Conservation (phyloP, 1,140 invertebrate genomes). For the Drosophila azteca region DNA sequence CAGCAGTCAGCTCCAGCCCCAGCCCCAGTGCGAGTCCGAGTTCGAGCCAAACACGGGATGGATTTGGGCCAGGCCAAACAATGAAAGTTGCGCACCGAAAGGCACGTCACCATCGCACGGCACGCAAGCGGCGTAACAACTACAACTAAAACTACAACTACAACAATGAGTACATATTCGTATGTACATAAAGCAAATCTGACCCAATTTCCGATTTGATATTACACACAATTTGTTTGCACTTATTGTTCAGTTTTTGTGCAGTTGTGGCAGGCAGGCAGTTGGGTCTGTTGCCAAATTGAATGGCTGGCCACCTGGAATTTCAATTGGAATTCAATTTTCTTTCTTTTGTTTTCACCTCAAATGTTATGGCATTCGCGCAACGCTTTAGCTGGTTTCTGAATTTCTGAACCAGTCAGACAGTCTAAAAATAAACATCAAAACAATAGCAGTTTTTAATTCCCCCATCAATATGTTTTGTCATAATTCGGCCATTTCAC, state of each 20-base stretch:
- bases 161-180: conserved; percentile 1
- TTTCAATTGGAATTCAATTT: conserved; percentile 33
- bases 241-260: conserved; percentile 38
- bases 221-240: conserved; percentile 48
- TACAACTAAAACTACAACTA: conserved; percentile 7
- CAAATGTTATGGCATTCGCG: conserved; percentile 17
- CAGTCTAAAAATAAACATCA: conserved; percentile 44
- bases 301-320: conserved; percentile 26
- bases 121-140: conserved; percentile 71
- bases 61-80: conserved; percentile 60
- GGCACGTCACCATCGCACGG: conserved; percentile 43
- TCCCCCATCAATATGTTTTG: conserved; percentile 51
- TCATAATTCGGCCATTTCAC: conserved; percentile 64
- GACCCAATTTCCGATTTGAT: conserved; percentile 67
- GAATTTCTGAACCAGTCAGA: conserved; percentile 4
- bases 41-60: conserved; percentile 48
- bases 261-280: background rate
- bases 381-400: conserved; percentile 45
- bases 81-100: conserved; percentile 58
- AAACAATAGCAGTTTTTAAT: conserved; percentile 43
- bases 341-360: background rate
- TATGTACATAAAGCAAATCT: conserved; percentile 39
- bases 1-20: conserved; percentile 2
- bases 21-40: conserved; percentile 15
- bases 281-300: conserved; percentile 51